Base-by-base conservation (phyloP, 2,888 invertebrate genomes). In the Melipona bicolor region DNA sequence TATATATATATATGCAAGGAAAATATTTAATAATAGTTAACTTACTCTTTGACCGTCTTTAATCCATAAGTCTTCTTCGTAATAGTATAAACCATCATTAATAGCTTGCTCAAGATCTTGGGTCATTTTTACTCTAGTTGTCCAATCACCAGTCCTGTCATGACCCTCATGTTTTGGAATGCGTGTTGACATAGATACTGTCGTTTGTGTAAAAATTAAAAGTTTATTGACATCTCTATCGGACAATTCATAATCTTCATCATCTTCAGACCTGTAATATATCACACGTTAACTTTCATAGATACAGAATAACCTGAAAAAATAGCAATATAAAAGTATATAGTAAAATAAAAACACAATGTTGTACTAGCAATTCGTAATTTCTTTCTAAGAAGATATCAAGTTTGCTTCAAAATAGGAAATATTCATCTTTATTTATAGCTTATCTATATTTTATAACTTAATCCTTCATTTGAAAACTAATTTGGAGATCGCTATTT, bases 31-130 rank as follows among this genome's bases (percentile, higher is more conserved):
- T 36, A 73, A 84, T 43, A 6, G 15, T 70, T 61, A 80, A 74
- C 93, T 92, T 93, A 96, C 96, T 93, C 95, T 90, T 87, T 92
- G 94, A 85, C 96, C 96, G 62, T 95, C 94, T 77, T 96, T 96
- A 24, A 96, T 97, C 98, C 98, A 98, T 77, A 99, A 95, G 93
- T 99, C 99, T 93, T 99, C 98, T 95, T 99, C 99, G 91, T 99
- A 99, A 91, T 98, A 98, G 93, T 96, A 97, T 32, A 99, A 96
- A n/a, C 99, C 99, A 94, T 99, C 99, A 90, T 99, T 99, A 90
- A 99, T 99, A 65, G 98, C 97, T 95, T 98, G 97, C 90, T 98
- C 98, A 90, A 99, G 95, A 93, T 99, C 99, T 95, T 99, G 98
- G 15, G 98, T 97, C 95, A 99, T 98, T 96, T 99, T 99, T 62